A percentile compares a stretch with the other conserved stretches of the same genome.
These are phyloP conservation scores for Drosophila recens DNA, from an alignment of 2,888 invertebrate species.

Conservation along the genomic window DNA sequence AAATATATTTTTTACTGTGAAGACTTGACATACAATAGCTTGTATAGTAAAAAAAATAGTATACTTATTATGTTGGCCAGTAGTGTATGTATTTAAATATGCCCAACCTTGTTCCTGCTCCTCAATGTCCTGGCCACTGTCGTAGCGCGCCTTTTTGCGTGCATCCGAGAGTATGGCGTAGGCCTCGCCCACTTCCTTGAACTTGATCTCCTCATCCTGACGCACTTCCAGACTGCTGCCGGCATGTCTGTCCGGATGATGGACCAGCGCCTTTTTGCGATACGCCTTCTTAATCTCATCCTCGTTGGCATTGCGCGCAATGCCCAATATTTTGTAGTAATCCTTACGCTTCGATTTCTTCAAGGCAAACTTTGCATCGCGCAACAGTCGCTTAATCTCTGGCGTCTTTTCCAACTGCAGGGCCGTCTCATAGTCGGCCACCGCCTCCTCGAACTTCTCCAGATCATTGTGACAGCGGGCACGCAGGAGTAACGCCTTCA, in stretches of 20 bases:
- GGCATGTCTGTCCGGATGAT: slow-evolving; percentile 97
- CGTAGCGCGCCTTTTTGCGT: slow-evolving; percentile 95
- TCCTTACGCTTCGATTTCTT: slow-evolving; percentile 98
- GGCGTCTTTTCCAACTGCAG: slow-evolving; percentile 92
- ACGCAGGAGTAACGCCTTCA: slow-evolving; percentile 94
- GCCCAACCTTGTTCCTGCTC: slow-evolving; percentile 86
- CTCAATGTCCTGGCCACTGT: slow-evolving; percentile 95
- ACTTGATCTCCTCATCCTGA: slow-evolving; percentile 96
- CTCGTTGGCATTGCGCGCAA: slow-evolving; percentile 92
- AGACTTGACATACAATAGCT: no score
- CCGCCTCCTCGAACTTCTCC: slow-evolving; percentile 94
- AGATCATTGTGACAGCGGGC: slow-evolving; percentile 94
- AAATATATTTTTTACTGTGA: no score
- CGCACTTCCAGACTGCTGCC: slow-evolving; percentile 93
- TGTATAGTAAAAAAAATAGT: no score
- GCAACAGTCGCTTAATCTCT: slow-evolving; percentile 92
- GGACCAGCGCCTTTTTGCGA: slow-evolving; percentile 90
- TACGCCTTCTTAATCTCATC: slow-evolving; percentile 98
- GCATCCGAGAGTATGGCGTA: slow-evolving; percentile 96
- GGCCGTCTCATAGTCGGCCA: slow-evolving; percentile 94
- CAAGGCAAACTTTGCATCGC: slow-evolving; percentile 94
- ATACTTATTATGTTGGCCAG: no score
- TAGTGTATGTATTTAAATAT: background rate
- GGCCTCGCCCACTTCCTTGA: slow-evolving; percentile 98
- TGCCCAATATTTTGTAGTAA: slow-evolving; percentile 97